These are phyloP conservation scores for Callitettix versicolor DNA, from an alignment of 1,140 invertebrate species.

Conservation along the genomic window DNA sequence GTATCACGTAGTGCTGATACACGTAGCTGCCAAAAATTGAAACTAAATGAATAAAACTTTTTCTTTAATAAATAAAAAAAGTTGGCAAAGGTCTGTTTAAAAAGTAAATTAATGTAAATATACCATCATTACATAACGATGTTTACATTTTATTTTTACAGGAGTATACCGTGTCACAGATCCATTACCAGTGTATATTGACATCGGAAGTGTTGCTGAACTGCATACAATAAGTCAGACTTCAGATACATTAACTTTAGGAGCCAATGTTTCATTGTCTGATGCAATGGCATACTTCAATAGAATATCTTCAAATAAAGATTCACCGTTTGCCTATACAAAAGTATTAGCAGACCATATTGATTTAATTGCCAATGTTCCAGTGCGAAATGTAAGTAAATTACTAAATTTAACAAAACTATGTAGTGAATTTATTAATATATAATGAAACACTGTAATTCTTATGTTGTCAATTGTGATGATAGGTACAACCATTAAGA, in stretches of 20 bases:
- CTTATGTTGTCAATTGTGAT: too few species aligned
- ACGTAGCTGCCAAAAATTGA: too few species aligned
- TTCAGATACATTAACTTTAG: constrained; percentile 27
- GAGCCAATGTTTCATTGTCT: constrained; percentile 51
- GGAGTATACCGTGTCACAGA: constrained; percentile 18
- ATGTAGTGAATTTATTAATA: too few species aligned
- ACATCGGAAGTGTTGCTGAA: constrained; percentile 54
- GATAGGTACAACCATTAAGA: too few species aligned
- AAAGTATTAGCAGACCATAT: constrained; percentile 47
- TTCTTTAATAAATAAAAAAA: too few species aligned
- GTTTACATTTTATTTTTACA: constrained; percentile 9
- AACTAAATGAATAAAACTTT: too few species aligned
- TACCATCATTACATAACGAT: too few species aligned
- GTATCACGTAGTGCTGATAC: too few species aligned
- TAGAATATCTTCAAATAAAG: constrained; percentile 35
- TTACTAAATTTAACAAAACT: too few species aligned
- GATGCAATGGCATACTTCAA: constrained; percentile 49
- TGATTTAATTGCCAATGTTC: constrained; percentile 56
- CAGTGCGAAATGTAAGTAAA: constrained; percentile 60
- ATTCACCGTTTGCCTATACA: constrained; percentile 37
- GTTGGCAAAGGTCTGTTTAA: too few species aligned
- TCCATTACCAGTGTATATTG: constrained; percentile 44
- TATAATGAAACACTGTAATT: too few species aligned
- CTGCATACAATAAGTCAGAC: constrained; percentile 37
- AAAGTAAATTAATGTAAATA: too few species aligned